Evolutionary conservation across 1,140 invertebrate genomes (phyloP).

Genomic region (Drosophila repleta): DNA sequence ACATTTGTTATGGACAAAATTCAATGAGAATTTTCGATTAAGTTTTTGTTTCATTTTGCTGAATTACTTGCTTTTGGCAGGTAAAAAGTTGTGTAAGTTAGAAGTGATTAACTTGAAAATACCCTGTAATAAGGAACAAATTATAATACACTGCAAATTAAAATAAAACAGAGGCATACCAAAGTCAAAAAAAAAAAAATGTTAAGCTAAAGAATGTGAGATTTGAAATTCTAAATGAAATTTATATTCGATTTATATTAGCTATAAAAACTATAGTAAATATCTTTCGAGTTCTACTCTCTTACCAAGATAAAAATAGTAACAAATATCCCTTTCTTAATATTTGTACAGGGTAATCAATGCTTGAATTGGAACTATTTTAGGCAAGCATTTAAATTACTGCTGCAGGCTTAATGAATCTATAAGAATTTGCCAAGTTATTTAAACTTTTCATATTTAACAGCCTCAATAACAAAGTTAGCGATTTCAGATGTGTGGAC

Average conservation of each 20-base stretch:
- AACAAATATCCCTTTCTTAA: too few relatives aligned
- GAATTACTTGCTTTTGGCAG: conserved; percentile 9
- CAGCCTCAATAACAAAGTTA: conserved; percentile 44
- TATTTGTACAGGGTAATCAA: not conserved
- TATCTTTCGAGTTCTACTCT: too few relatives aligned
- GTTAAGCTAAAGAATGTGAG: too few relatives aligned
- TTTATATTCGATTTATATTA: too few relatives aligned
- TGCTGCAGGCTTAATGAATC: not conserved
- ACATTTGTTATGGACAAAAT: conserved; percentile 4
- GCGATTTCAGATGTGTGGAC: conserved; percentile 7
- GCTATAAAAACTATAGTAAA: too few relatives aligned
- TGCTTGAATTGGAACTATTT: not conserved
- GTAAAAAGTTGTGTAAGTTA: not conserved
- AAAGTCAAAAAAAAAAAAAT: too few relatives aligned
- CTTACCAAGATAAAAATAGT: too few relatives aligned
- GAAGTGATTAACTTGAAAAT: not conserved
- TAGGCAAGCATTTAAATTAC: not conserved
- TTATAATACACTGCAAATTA: too few relatives aligned
- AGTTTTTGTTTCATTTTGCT: conserved; percentile 14
- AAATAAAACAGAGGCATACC: too few relatives aligned
- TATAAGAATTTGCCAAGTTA: conserved; percentile 27
- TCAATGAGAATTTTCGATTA: conserved; percentile 30
- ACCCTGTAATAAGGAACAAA: not conserved
- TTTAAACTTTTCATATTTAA: conserved; percentile 36
- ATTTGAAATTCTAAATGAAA: too few relatives aligned